Evolutionary conservation across 2,888 invertebrate species (phyloP), one percentile per base, ranked within the genome.

Genomic region (Protophormia terraenovae): DNA sequence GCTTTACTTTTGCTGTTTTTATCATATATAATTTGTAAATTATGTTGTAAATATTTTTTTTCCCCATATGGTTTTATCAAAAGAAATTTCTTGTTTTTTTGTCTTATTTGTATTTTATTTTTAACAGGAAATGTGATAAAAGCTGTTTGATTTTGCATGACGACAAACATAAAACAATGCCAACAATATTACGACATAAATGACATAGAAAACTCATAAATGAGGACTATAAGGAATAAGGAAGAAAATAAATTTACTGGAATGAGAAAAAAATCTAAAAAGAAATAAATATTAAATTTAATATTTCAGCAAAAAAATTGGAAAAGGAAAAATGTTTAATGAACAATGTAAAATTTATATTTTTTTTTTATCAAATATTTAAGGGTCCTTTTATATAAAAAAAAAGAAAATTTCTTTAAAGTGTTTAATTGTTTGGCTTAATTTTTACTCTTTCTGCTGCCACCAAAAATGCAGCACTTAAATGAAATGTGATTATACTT

Each of bases 71-170:
- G 14, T 66, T 58, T 73, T 58, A 47, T 47, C 16, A 60, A 55
- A 32, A 58, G 22, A n/a, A 32, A 22, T 67, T 67, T 60, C 22
- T 41, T 45, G 45, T n/a, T 3, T 69, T 24, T 2, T 73, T 38
- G 14, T 64, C 19, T 76, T 16, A 6, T 27, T 50, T 35, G 35
- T 50, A 29, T 27, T 58, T 58, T 32, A 60, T 53, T 35, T 24
- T 64, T 50, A 76, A 53, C 27, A 55, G 76, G 76, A 76, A 66
- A 66, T 79, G 29, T 79, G 53, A 62, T 35, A 79, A 62, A 50
- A 71, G 19, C 50, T 71, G 38, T 53, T 71, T 71, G 78, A 78
- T 69, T 77, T 78, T 27, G 60, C 69, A 47, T 78, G 78, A 58
- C 45, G 24, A 50, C 24, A 22, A 27, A 60, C 27, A 27, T 69